Percentiles rank a stretch among this genome's conserved stretches.
phyloP scores from a whole-genome alignment of 2,113 vertebrate genomes.

The Poeciliopsis prolifica region DNA sequence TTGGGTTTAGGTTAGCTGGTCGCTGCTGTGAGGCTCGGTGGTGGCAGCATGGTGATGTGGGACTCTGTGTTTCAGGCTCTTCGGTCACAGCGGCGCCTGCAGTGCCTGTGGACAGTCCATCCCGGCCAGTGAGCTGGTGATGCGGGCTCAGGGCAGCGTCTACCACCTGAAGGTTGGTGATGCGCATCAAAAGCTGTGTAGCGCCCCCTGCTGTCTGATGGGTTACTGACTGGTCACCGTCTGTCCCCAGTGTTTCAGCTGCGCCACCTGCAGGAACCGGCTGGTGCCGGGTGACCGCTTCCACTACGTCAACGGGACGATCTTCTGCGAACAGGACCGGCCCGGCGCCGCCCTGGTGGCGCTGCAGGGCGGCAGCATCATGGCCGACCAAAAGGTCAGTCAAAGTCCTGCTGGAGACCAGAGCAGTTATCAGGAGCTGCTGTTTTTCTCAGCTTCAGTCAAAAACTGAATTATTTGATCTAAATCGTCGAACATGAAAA shows the following conservation, averaged over 20 bases:
- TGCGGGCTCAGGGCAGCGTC: conserved; percentile 84
- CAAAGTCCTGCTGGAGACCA: too few relatives aligned
- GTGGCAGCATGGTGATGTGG: too few relatives aligned
- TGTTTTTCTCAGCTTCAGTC: too few relatives aligned
- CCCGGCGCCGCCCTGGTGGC: conserved; percentile 74
- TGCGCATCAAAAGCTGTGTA: too few relatives aligned
- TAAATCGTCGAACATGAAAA: too few relatives aligned
- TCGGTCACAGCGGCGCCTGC: conserved; percentile 84
- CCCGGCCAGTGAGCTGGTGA: conserved; percentile 86
- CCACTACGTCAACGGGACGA: conserved; percentile 83
- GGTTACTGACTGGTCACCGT: background rate
- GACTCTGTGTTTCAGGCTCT: conserved; percentile 72
- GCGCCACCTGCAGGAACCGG: conserved; percentile 83
- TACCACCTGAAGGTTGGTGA: conserved; percentile 84
- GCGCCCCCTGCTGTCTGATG: conserved; percentile 25
- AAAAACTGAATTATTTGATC: too few relatives aligned
- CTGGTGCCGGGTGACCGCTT: conserved; percentile 84
- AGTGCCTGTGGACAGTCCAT: conserved; percentile 84
- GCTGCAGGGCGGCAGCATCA: conserved; percentile 69
- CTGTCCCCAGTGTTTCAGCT: conserved; percentile 82
- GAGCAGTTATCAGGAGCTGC: too few relatives aligned
- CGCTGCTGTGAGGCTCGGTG: too few relatives aligned
- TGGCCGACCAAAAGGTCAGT: conserved; percentile 83
- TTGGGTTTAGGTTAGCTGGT: too few relatives aligned
- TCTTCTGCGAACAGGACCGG: conserved; percentile 86